Evolutionary conservation across 35 echinoderm and acorn worm species (phyloP).

Genomic region (Ptychodera flava): DNA sequence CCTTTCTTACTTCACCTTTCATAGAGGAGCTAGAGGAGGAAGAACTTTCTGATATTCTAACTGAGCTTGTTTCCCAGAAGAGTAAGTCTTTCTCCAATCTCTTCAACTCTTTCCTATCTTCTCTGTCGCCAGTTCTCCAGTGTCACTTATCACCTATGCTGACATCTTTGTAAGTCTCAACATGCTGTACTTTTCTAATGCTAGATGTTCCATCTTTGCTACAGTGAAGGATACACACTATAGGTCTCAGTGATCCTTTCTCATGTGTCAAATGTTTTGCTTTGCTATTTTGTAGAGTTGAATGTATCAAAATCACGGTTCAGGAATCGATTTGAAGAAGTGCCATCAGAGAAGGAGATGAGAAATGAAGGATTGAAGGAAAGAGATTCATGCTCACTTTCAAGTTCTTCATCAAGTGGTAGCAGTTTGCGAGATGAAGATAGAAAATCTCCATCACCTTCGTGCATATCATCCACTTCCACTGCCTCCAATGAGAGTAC

Average conservation of each 20-base stretch:
- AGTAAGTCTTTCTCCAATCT: not conserved
- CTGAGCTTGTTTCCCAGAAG: not conserved
- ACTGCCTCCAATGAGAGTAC: constrained; percentile 18
- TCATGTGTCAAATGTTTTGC: not conserved
- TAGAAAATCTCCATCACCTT: not conserved
- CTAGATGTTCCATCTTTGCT: too few relatives aligned
- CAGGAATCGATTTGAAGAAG: not conserved
- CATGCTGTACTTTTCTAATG: too few relatives aligned
- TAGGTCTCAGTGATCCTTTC: not conserved
- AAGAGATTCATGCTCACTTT: constrained; percentile 7
- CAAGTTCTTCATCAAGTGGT: constrained; percentile 1
- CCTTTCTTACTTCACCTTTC: not conserved
- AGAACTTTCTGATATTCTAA: not conserved
- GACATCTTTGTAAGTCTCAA: too few relatives aligned
- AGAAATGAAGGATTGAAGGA: not conserved
- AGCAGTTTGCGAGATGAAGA: not conserved
- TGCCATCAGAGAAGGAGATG: constrained; percentile 5
- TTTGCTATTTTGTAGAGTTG: not conserved
- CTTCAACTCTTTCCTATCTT: not conserved
- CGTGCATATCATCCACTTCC: not conserved
- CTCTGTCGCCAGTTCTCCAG: too few relatives aligned
- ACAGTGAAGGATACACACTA: too few relatives aligned
- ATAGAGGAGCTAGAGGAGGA: not conserved
- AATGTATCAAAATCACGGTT: not conserved
- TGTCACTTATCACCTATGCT: too few relatives aligned